A percentile compares a stretch with the other conserved stretches of the same genome.
phyloP scores from a whole-genome alignment of 2,797 vertebrate species.

The Ceyx erithaca region DNA sequence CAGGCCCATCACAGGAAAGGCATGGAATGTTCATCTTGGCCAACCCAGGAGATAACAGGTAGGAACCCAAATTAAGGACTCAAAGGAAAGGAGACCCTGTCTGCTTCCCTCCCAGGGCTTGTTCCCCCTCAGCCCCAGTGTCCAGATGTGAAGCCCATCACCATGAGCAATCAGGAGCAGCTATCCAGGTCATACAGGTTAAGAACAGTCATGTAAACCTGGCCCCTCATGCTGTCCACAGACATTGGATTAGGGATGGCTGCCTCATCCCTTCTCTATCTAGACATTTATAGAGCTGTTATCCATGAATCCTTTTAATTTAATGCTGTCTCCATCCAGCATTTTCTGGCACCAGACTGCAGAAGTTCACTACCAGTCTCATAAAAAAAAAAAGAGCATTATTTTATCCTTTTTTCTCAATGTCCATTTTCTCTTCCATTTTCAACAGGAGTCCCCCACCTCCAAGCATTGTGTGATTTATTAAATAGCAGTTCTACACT shows the following conservation, averaged over 20 bases:
- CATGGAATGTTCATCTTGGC: neutral
- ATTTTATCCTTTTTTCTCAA: neutral
- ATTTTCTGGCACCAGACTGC: neutral
- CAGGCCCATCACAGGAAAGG: rapidly evolving
- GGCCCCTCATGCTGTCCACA: neutral
- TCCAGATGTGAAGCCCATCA: neutral
- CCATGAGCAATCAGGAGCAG: rapidly evolving
- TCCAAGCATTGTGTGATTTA: neutral
- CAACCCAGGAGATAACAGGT: neutral
- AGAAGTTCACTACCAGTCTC: neutral
- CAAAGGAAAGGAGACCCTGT: neutral
- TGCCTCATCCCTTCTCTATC: neutral
- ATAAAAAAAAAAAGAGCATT: neutral
- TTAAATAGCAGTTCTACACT: neutral
- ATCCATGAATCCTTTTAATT: neutral
- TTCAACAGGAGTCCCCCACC: neutral
- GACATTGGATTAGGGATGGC: neutral
- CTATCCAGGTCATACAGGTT: neutral
- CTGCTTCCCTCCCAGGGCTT: neutral
- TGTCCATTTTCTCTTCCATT: neutral
- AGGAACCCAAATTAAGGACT: neutral
- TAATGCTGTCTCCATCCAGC: neutral
- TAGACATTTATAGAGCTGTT: neutral
- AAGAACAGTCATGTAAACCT: neutral
- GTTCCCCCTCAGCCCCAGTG: neutral